Evolutionary conservation across 2,888 invertebrate genomes (phyloP), one percentile per base, ranked within the genome.

Genomic region (Amphimallon solstitiale): DNA sequence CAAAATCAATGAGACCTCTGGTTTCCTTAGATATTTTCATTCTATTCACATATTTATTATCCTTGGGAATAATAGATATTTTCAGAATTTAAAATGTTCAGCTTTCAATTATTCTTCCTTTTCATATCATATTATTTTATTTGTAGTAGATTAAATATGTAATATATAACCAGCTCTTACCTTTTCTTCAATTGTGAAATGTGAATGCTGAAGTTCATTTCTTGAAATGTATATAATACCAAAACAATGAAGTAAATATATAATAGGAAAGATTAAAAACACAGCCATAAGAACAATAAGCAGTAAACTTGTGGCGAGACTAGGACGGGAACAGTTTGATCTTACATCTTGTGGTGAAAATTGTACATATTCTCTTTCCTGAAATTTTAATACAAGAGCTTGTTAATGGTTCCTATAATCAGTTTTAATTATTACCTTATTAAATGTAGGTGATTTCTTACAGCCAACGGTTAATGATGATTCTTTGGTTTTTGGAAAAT

Each of bases 391-490:
- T 5, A 29, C 6, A 29, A 3, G 5, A 29, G 5, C 29, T 29
- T n/a, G n/a, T n/a, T n/a, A n/a, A 5, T 3, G 5, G 1, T 5
- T 1, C 6, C 1, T 29, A 5, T 29, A 5, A 29, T 29, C 1
- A 23, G 2, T 12, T 2, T 46, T 17, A 21, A 14, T 5, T 9
- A 12, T 9, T 65, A 67, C 66, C 67, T 69, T 65, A 63, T 51
- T 67, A 37, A 43, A 46, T 14, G 35, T 60, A n/a, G 77, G 77
- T 23, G 84, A 84, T 5, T 80, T 77, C 71, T 84, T 85, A 9
- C 83, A 84, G 54, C 77, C 78, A 34, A 73, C 85, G 69, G 84
- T 86, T 64, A 87, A 75, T 4, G 87, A 82, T 67, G 87, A 83
- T 79, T 87, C 87, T 9, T 85, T 86, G 75, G 85, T 85, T 14